phyloP scores from a whole-genome alignment of 2,797 vertebrate genomes.

The Chloroceryle inda region DNA sequence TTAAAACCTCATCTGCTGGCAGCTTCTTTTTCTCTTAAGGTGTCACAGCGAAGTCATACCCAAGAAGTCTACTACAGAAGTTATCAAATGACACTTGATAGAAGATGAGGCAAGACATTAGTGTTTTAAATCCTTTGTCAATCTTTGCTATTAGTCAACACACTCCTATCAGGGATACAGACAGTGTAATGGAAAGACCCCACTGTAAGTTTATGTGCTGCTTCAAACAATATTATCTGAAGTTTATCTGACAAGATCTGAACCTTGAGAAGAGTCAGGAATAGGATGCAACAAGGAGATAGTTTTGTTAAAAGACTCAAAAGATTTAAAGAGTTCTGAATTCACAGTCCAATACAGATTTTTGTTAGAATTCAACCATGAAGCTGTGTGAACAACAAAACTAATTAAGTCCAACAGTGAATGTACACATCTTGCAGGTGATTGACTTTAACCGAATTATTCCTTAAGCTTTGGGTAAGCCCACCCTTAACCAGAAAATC shows the following conservation, averaged over 20 bases:
- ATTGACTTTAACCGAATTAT: constrained; percentile 44
- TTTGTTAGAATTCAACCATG: constrained; percentile 33
- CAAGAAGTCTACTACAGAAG: neutral
- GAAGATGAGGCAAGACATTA: neutral
- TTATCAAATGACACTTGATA: constrained; percentile 62
- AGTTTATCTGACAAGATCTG: constrained; percentile 9
- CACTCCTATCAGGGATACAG: neutral
- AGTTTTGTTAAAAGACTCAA: neutral
- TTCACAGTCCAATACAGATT: constrained; percentile 27
- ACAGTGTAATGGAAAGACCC: neutral
- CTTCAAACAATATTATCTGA: constrained; percentile 11
- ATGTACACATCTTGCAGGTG: neutral
- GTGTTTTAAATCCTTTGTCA: neutral
- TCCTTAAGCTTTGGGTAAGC: constrained; percentile 15
- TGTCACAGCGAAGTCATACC: constrained; percentile 44
- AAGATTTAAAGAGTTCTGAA: constrained; percentile 10
- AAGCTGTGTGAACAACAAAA: constrained; percentile 36
- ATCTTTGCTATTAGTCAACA: constrained; percentile 17
- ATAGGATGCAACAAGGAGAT: neutral
- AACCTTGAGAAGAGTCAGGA: constrained; percentile 3
- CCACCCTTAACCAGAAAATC: constrained; percentile 10
- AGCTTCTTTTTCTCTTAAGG: neutral
- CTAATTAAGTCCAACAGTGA: constrained; percentile 6
- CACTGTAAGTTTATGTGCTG: neutral
- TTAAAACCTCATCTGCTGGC: constrained; percentile 27